Conservation (phyloP, 2,113 vertebrate species). For the Anolis sagrei region DNA sequence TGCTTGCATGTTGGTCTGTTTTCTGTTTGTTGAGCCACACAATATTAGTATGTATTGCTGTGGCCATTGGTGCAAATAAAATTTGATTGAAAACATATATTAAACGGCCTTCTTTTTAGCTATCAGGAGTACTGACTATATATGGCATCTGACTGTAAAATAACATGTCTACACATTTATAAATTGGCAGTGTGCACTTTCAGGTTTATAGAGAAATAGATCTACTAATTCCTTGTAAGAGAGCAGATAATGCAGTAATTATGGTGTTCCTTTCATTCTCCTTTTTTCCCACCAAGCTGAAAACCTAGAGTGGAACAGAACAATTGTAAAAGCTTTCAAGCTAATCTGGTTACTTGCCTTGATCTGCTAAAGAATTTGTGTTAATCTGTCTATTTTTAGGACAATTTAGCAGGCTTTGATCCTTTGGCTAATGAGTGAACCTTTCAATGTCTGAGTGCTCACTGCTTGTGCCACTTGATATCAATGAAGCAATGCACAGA, state of each 20-base stretch:
- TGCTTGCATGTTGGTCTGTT: too few species aligned
- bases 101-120: neutral
- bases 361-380: conserved; percentile 30
- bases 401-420: conserved; percentile 43
- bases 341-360: conserved; percentile 14
- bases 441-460: conserved; percentile 36
- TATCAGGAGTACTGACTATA: neutral
- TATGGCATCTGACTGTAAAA: neutral
- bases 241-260: conserved; percentile 18
- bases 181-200: neutral
- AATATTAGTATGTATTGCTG: too few species aligned
- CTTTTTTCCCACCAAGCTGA: neutral
- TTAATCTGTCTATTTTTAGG: conserved; percentile 35
- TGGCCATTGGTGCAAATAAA: too few species aligned
- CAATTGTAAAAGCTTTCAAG: conserved; percentile 34
- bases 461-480: conserved; percentile 31
- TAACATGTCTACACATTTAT: neutral
- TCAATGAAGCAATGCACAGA: conserved; percentile 7
- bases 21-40: too few species aligned
- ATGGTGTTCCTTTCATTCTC: neutral
- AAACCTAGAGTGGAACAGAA: conserved; percentile 17
- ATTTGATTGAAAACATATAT: too few species aligned
- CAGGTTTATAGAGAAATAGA: neutral
- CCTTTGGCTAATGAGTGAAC: conserved; percentile 43
- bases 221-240: neutral